Evolutionary conservation across 1,140 invertebrate species (phyloP).

Genomic region (Sogatella furcifera): DNA sequence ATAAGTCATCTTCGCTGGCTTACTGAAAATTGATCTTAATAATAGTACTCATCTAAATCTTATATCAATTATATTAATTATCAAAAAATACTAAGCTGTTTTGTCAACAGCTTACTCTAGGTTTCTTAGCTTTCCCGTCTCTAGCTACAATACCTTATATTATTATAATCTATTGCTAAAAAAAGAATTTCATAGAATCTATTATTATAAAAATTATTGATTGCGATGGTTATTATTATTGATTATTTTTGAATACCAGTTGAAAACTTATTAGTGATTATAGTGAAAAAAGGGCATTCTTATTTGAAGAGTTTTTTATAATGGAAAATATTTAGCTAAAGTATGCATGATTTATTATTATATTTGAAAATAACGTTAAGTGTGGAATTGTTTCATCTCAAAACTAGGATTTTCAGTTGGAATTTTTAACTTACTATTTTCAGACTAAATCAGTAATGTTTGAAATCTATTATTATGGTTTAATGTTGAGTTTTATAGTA

Average conservation of each 20-base stretch:
- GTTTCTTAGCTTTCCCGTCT: neutral
- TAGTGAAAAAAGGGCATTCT: conserved; percentile 4
- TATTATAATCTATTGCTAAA: neutral
- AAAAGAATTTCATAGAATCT: neutral
- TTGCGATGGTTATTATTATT: too few species aligned
- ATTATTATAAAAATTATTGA: too few species aligned
- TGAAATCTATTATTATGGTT: too few species aligned
- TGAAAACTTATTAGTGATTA: neutral
- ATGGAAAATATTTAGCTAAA: neutral
- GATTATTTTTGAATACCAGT: neutral
- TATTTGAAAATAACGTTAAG: neutral
- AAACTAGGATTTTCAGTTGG: too few species aligned
- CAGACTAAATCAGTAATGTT: too few species aligned
- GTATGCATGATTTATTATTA: neutral
- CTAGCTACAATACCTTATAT: neutral
- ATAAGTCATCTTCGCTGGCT: neutral
- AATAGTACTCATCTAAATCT: too few species aligned
- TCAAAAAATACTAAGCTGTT: too few species aligned
- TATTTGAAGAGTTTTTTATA: neutral
- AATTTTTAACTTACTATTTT: too few species aligned
- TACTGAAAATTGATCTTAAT: too few species aligned
- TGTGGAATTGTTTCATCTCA: neutral
- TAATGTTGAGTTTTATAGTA: too few species aligned
- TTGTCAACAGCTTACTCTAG: neutral
- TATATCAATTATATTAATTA: too few species aligned